Base-by-base conservation (phyloP, 2,113 vertebrate species). In the Phasianus colchicus region DNA sequence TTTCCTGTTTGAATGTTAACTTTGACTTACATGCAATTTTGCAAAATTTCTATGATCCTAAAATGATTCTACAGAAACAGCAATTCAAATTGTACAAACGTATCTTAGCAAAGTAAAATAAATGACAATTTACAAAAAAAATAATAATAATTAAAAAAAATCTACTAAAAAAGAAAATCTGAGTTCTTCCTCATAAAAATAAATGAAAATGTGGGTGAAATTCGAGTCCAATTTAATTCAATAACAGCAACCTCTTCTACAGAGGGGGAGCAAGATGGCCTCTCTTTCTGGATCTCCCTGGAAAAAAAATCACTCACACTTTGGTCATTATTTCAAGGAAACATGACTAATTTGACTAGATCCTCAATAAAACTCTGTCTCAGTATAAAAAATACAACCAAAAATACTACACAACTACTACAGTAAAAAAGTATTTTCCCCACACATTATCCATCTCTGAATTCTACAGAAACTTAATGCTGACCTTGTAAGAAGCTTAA, bases 221-320 rank as follows among this genome's bases (percentile, higher is more conserved):
- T 48, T 64, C 57, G 34, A 47, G 13, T 14, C 80, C 32, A 66
- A 0, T 66, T 79, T 54, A 64, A 47, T 20, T 74, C 42, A 34
- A 25, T 30, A 22, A 75, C 47, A 84, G 21, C 20, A 77, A 85
- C 20, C 16, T 25, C 45, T 66, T 83, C 22, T 17, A 79, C 10
- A 54, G 29, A 69, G 43, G 29, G 27, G 17, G 13, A 47, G 14
- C 7, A 75, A 75, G 43, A 63, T 70, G 63, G 89, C n/a, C 36
- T 1, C 32, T 57, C 19, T 22, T 55, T 76, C 67, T 0, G 0
- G 12, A 58, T 45, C 5, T 15, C 10, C 13, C 11, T 40, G 30
- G 66, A 63, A 83, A 83, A 78, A 21, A 7, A 47, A 54, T 48
- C 36, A 34, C 6, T 45, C 42, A 7, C 40, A n/a, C 73, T 57